Percentiles rank a stretch among this genome's conserved stretches.
Conservation (phyloP, 2,888 invertebrate species). For the Helicoverpa assulta region DNA sequence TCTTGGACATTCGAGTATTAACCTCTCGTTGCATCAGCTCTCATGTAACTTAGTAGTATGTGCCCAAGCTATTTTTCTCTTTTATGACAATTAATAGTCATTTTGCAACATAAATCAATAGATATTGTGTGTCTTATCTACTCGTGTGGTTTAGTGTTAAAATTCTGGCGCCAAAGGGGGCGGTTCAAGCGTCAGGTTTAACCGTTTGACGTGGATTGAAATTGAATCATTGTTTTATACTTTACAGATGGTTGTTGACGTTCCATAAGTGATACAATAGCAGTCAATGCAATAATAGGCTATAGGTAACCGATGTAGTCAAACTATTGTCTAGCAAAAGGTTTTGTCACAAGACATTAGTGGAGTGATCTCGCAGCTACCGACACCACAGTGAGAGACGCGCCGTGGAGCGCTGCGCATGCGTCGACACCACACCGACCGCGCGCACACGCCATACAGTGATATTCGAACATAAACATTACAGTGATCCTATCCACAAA, state of each 20-base stretch:
- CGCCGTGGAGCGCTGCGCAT: constrained; percentile 84
- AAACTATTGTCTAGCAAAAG: constrained; percentile 57
- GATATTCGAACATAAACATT: constrained; percentile 44
- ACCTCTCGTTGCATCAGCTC: neutral
- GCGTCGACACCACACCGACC: constrained; percentile 70
- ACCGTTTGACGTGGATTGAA: constrained; percentile 1
- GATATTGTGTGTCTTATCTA: constrained; percentile 50
- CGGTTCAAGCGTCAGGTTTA: constrained; percentile 45
- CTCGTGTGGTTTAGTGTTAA: constrained; percentile 48
- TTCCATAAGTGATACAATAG: constrained; percentile 42
- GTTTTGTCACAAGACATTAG: constrained; percentile 61
- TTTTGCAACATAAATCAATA: constrained; percentile 4
- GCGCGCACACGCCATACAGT: constrained; percentile 48
- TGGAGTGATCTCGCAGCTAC: constrained; percentile 71
- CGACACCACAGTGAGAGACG: constrained; percentile 79
- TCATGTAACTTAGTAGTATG: neutral
- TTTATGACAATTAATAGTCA: neutral
- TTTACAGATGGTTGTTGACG: constrained; percentile 19
- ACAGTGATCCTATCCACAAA: constrained; percentile 66
- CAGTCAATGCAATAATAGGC: constrained; percentile 40
- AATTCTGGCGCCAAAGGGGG: constrained; percentile 56
- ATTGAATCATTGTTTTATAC: constrained; percentile 27
- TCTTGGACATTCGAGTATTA: constrained; percentile 1
- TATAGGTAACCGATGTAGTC: constrained; percentile 33
- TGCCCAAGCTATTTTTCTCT: neutral